Base-by-base conservation (phyloP, 2,888 invertebrate genomes). In the Heliconius charithonia region DNA sequence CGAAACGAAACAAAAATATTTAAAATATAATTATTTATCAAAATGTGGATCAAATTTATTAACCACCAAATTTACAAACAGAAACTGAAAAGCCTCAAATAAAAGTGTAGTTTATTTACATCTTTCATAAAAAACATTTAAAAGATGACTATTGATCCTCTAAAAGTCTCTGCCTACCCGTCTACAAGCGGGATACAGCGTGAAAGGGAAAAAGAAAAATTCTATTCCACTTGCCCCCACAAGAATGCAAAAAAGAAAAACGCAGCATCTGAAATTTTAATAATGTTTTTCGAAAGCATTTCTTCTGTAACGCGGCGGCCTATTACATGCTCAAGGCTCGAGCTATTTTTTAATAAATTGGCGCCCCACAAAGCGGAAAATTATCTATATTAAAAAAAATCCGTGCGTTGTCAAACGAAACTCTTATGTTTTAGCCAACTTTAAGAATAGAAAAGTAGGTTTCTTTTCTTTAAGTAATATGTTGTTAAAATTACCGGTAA, bases 301-400 rank as follows among this genome's bases (percentile, higher is more conserved):
- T 71, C 71, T 70, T 70, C 70, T 27, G 4, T 27, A 29, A 62
- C 59, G 56, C 56, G 37, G 71, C 70, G 37, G 71, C 70, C 62
- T 62, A 62, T 72, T 77, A 56, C 72, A 63, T 56, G 65, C 25
- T 2, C 63, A 76, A 74, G 63, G 78, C 79, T 69, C 59, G 67
- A 78, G 82, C 63, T 79, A 82, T 82, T 82, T 80, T 79, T 82
- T 82, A 82, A 82, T 82, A 81, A 81, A 80, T 81, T 79, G 74
- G 73, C 70, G 74, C 75, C 69, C 76, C 79, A 59, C 81, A 82
- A 81, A 82, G 81, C 82, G 82, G 81, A 79, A 82, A 82, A 82
- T 81, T 82, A 82, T 81, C 78, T 79, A 81, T 82, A 81, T 80
- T 76, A 81, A 79, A 79, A 76, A 79, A 80, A 51, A 65, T 65